Conservation (phyloP, 1,140 invertebrate genomes). For the Aphaenogaster rudis region DNA sequence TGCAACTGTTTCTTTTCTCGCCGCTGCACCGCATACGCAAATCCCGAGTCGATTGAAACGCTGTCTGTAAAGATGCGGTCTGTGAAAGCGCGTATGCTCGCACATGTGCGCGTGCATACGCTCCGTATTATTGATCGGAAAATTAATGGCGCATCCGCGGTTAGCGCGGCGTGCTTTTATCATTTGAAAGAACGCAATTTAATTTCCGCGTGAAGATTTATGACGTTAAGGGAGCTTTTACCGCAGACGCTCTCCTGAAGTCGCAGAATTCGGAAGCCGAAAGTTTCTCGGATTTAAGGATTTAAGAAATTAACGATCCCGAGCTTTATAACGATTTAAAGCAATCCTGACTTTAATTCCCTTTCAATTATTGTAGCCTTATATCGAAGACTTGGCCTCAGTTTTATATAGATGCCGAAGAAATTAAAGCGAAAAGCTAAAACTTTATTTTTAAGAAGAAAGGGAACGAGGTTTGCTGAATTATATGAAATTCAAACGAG, state of each 20-base stretch:
- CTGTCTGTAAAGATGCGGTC: conserved; percentile 20
- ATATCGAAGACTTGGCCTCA: not conserved
- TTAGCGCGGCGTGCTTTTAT: conserved; percentile 37
- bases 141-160: conserved; percentile 47
- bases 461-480: not conserved
- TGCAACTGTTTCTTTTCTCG: conserved; percentile 56
- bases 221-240: conserved; percentile 14
- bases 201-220: conserved; percentile 42
- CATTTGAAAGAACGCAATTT: conserved; percentile 46
- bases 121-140: conserved; percentile 57
- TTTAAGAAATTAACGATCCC: not conserved
- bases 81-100: not conserved
- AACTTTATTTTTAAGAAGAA: not conserved
- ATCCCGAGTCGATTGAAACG: conserved; percentile 24
- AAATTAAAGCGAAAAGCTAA: not conserved
- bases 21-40: conserved; percentile 41
- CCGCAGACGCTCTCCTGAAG: not conserved
- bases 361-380: not conserved
- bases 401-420: not conserved
- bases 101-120: too few relatives aligned
- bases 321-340: not conserved
- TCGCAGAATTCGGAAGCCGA: too few relatives aligned
- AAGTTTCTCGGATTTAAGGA: conserved; percentile 14
- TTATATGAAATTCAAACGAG: not conserved
- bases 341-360: not conserved